These are phyloP conservation scores for Nysson spinosus DNA, from an alignment of 2,888 invertebrate genomes.

Conservation along the genomic window DNA sequence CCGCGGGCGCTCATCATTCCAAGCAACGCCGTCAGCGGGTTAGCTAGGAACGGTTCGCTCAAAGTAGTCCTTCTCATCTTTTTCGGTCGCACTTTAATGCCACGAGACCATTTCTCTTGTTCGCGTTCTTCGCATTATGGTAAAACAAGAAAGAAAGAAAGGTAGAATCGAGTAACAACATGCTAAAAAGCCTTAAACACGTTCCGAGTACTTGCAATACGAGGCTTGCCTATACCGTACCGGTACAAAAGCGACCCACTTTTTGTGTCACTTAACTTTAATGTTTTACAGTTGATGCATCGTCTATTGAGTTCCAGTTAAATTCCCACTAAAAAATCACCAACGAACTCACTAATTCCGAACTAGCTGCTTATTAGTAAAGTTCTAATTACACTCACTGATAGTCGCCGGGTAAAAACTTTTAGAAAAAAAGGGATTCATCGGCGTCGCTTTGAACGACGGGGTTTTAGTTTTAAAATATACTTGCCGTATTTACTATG, in stretches of 20 bases:
- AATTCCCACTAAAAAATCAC: conserved; percentile 15
- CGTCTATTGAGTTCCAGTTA: background rate
- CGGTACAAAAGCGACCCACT: conserved; percentile 34
- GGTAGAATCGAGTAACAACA: conserved; percentile 30
- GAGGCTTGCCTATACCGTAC: conserved; percentile 6
- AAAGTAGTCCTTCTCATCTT: conserved; percentile 28
- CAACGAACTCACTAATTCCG: conserved; percentile 12
- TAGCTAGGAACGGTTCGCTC: conserved; percentile 6
- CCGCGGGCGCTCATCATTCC: conserved; percentile 30
- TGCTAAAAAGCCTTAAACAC: conserved; percentile 45
- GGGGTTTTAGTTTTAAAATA: no score
- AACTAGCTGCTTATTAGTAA: no score
- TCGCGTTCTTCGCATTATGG: conserved; percentile 7
- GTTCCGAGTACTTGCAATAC: conserved; percentile 25
- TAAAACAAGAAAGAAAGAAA: conserved; percentile 8
- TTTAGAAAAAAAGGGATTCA: no score
- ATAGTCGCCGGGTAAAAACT: no score
- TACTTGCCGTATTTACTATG: no score
- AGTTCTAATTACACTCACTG: no score
- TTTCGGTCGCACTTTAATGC: conserved; percentile 41
- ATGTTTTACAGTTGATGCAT: conserved; percentile 1
- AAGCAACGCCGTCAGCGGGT: conserved; percentile 1
- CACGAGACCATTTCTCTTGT: conserved; percentile 26
- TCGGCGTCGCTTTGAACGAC: no score
- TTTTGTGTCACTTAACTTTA: conserved; percentile 27